Conservation (phyloP, 2,888 invertebrate species). For the Agonum fuliginosum region DNA sequence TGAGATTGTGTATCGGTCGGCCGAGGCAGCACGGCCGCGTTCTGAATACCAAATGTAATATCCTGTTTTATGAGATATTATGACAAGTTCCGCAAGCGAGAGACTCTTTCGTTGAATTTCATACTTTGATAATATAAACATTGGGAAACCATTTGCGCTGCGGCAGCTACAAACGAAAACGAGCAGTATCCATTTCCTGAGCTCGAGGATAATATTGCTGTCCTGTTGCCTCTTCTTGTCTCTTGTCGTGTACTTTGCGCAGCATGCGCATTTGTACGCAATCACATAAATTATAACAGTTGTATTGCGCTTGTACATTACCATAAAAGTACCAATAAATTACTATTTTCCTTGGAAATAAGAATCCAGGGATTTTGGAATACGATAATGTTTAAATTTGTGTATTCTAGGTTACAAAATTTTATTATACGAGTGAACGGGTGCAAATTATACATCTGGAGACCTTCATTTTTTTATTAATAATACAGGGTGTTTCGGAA, state of each 20-base stretch:
- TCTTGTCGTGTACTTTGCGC: background rate
- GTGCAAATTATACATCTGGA: too few species aligned
- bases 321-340: conserved; percentile 23
- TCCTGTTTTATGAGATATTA: conserved; percentile 58
- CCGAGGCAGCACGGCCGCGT: conserved; percentile 23
- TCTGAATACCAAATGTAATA: conserved; percentile 59
- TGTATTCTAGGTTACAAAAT: too few species aligned
- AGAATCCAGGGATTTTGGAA: too few species aligned
- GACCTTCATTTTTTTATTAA: too few species aligned
- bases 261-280: conserved; percentile 3
- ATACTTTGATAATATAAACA: conserved; percentile 55
- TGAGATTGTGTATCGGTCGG: conserved; percentile 43
- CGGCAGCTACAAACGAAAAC: conserved; percentile 1
- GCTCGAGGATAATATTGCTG: conserved; percentile 31
- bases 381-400: too few species aligned
- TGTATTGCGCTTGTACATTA: background rate
- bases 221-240: conserved; percentile 40
- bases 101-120: conserved; percentile 52
- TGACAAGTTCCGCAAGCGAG: conserved; percentile 51
- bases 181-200: conserved; percentile 43
- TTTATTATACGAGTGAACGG: too few species aligned
- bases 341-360: conserved; percentile 9
- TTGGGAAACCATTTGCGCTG: conserved; percentile 48
- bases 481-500: too few species aligned
- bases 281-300: background rate